Evolutionary conservation across 1,140 invertebrate genomes (phyloP), one percentile per base, ranked within the genome.

Genomic region (Diabrotica virgifera): DNA sequence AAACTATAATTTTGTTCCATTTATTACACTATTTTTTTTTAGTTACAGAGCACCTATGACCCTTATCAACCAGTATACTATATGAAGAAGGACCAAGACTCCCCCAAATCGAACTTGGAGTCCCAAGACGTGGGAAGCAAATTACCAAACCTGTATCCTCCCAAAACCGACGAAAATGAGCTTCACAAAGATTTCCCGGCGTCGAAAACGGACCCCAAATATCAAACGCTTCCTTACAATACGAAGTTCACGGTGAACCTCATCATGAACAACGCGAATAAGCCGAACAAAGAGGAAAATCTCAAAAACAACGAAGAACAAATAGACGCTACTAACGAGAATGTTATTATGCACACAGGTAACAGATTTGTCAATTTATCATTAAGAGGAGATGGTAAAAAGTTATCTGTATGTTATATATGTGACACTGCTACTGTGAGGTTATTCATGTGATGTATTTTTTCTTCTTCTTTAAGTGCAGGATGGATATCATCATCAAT

Each of bases 171-270:
- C 46, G 75, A 77, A 5, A 68, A 62, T 35, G 76, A 79, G 12
- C 66, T 72, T 12, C 64, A 80, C 35, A 76, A 77, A 55, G 78
- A 82, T 63, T 84, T 85, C 65, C 55, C 72, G 5, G 80, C 87
- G n/a, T 90, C 87, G 71, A 96, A 95, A 80, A 91, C 90, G 56
- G 93, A 96, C 79, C 92, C 93, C 0, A 96, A 96, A 80, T 96
- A 96, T 83, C 94, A 97, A 81, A 95, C 93, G 13, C 83, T 96
- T 76, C 94, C 94, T 54, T 93, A 93, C 77, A 94, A 93, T 70
- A 91, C 91, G 6, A 93, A 94, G 79, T 92, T 93, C 75, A 86
- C 87, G 7, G 85, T 85, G 5, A 85, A 85, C 71, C 81, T 85
- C 61, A 78, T 77, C 53, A 10, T 46, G n/a, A 46, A 46, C 62